phyloP scores from a whole-genome alignment of 2,797 vertebrate species.

The Holocentrus rufus region DNA sequence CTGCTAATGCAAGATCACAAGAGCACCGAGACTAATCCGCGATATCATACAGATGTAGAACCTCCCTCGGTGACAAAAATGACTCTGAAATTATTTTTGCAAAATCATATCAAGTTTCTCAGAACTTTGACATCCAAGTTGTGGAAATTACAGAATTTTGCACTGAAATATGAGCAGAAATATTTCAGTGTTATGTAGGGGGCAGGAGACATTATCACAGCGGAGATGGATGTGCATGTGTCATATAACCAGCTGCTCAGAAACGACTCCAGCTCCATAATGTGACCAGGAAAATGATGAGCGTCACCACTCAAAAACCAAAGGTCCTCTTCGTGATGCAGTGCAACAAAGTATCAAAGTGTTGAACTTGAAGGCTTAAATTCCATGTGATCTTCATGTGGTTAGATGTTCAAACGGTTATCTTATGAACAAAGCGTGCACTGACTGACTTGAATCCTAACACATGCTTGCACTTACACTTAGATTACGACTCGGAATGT shows the following conservation, averaged over 20 bases:
- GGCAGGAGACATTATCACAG: not conserved
- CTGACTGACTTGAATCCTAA: slow-evolving; percentile 5
- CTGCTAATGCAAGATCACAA: slow-evolving; percentile 36
- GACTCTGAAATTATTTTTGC: slow-evolving; percentile 40
- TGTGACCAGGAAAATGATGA: slow-evolving; percentile 44
- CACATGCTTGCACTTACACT: not conserved
- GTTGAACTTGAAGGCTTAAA: not conserved
- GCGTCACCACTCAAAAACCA: slow-evolving; percentile 17
- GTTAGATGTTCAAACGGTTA: slow-evolving; percentile 2
- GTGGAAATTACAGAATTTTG: not conserved
- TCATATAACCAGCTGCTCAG: slow-evolving; percentile 30
- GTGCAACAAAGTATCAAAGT: slow-evolving; percentile 13
- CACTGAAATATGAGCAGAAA: not conserved
- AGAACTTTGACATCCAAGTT: slow-evolving; percentile 35
- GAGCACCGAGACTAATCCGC: slow-evolving; percentile 48
- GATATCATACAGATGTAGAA: slow-evolving; percentile 21
- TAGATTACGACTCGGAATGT: not conserved
- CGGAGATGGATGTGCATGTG: slow-evolving; percentile 26
- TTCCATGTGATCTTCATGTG: not conserved
- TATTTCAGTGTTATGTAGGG: not conserved
- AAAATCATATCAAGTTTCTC: slow-evolving; percentile 46
- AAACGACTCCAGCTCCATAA: slow-evolving; percentile 14
- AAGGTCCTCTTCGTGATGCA: slow-evolving; percentile 7
- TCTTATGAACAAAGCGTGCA: not conserved
- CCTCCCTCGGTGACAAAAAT: slow-evolving; percentile 36